Base-by-base conservation (phyloP, 2,113 vertebrate species). In the Pedionomus torquatus region DNA sequence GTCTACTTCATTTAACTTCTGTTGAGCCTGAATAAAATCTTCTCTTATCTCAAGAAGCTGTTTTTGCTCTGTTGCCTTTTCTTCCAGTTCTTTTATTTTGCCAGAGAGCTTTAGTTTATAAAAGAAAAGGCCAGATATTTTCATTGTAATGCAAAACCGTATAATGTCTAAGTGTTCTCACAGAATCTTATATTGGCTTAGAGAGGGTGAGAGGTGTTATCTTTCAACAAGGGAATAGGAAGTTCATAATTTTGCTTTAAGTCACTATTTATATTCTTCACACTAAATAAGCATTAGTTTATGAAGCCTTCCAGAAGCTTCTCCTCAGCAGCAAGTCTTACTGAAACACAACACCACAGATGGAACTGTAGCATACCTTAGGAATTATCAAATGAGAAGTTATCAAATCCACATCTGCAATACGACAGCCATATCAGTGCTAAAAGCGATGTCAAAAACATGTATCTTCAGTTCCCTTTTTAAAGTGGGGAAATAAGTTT, bases 41-140 rank as follows among this genome's bases (percentile, higher is more conserved):
- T 97, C 96, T 90, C 95, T 93, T 76, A 98, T 21, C 33, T 92
- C 71, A 58, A 93, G 25, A 80, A 97, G 81, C 20, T 87, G 87
- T 33, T 98, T 95, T 33, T 97, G 82, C 23, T 98, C 96, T 7
- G 30, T 41, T 65, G 95, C 43, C 39, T 95, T 97, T 33, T 97
- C 94, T 61, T 98, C 96, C 46, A 98, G 89, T 77, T 98, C 97
- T 79, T 95, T 95, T 19, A 18, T 81, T 89, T 93, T 96, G 41
- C 46, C 95, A 49, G 90, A 96, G 39, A 96, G 98, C 98, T 97
- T 93, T 55, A 77, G 72, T 71, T 87, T 49, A 26, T 13, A 70
- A 88, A 43, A 18, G 28, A 57, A 78, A 86, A 92, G 2, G 5
- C 4, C 19, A 94, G 37, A 83, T 11, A 39, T 4, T 61, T 54